Evolutionary conservation across 2,888 invertebrate species (phyloP).

Genomic region (Tinea trinotella): DNA sequence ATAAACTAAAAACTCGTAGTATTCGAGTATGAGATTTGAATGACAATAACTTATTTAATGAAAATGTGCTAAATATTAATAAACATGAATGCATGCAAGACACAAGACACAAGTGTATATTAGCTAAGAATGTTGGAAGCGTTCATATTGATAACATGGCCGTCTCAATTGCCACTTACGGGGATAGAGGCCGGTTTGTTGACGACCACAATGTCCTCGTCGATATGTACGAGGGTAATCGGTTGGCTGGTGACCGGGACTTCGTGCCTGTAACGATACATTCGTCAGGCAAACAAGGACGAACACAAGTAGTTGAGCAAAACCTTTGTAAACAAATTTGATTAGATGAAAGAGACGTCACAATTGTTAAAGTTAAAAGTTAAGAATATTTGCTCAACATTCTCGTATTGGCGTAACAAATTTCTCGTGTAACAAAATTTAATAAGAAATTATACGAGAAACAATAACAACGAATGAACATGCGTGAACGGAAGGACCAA

Average conservation of each 20-base stretch:
- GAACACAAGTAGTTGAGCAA: slow-evolving; percentile 38
- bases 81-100: slow-evolving; percentile 22
- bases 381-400: slow-evolving; percentile 16
- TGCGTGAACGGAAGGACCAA: slow-evolving; percentile 40
- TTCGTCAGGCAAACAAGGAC: slow-evolving; percentile 51
- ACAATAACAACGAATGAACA: slow-evolving; percentile 58
- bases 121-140: slow-evolving; percentile 78
- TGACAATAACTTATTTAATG: slow-evolving; percentile 10
- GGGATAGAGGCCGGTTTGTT: slow-evolving; percentile 99
- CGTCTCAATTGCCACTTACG: slow-evolving; percentile 93
- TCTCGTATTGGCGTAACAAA: slow-evolving; percentile 29
- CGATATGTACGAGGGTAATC: slow-evolving; percentile 97
- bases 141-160: slow-evolving; percentile 82
- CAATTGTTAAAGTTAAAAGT: slow-evolving; percentile 6
- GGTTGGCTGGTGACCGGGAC: slow-evolving; percentile 97
- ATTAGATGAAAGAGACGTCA: slow-evolving; percentile 20
- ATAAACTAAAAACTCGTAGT: no score
- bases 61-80: slow-evolving; percentile 15
- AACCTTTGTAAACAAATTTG: slow-evolving; percentile 12
- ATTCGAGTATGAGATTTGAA: no score
- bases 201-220: slow-evolving; percentile 99
- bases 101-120: slow-evolving; percentile 61
- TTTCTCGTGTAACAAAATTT: slow-evolving; percentile 36
- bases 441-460: slow-evolving; percentile 46
- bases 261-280: slow-evolving; percentile 91